These are phyloP conservation scores for Perdita meconis DNA, from an alignment of 2,888 invertebrate genomes.

Conservation along the genomic window DNA sequence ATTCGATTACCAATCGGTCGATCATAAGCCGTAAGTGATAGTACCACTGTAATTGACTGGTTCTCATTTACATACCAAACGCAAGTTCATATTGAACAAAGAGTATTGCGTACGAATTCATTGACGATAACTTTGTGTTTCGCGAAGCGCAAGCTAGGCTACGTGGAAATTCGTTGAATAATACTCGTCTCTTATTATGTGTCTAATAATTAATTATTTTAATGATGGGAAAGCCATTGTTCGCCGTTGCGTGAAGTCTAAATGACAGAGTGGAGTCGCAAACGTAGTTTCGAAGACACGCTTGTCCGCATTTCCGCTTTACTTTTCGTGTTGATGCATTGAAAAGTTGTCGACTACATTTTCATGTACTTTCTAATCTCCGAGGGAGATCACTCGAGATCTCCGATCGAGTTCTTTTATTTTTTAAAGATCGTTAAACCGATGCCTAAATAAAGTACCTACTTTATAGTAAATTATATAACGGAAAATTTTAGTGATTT, in stretches of 20 bases:
- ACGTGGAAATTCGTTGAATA: constrained; percentile 25
- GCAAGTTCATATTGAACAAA: not conserved
- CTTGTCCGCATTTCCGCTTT: constrained; percentile 44
- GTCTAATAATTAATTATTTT: constrained; percentile 55
- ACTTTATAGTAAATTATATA: no score
- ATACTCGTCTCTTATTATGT: constrained; percentile 18
- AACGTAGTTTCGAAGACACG: constrained; percentile 32
- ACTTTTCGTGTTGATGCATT: constrained; percentile 35
- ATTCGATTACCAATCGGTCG: not conserved
- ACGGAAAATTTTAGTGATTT: no score
- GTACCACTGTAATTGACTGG: constrained; percentile 33
- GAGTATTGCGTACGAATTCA: not conserved
- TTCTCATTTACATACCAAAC: constrained; percentile 44
- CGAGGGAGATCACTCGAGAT: not conserved
- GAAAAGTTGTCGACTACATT: constrained; percentile 43
- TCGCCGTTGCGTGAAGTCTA: constrained; percentile 30
- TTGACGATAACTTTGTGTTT: constrained; percentile 12
- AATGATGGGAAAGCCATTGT: constrained; percentile 63
- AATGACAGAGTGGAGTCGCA: constrained; percentile 41
- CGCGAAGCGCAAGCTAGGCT: not conserved
- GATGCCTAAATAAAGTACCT: no score
- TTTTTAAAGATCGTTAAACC: no score
- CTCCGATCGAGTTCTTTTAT: no score
- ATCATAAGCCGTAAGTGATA: constrained; percentile 21
- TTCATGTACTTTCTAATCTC: not conserved